Evolutionary conservation across 1,140 invertebrate species (phyloP).

Genomic region (Eriosoma lanigerum): DNA sequence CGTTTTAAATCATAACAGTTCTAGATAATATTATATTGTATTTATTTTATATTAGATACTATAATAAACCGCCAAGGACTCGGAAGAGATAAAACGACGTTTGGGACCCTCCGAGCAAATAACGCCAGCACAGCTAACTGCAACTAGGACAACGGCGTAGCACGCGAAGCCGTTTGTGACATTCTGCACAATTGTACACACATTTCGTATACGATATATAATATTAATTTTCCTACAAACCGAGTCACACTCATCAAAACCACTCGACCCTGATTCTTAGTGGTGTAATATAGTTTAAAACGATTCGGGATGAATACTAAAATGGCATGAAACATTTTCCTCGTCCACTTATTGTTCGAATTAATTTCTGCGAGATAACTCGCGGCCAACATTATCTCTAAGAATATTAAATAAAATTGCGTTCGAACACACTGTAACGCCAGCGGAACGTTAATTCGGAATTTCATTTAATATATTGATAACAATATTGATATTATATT

Average conservation of each 20-base stretch:
- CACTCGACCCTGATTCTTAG: neutral
- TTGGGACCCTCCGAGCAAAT: no score
- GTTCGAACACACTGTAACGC: neutral
- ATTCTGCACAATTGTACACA: neutral
- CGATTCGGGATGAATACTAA: constrained; percentile 30
- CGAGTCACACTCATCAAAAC: neutral
- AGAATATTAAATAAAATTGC: neutral
- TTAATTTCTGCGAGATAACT: constrained; percentile 11
- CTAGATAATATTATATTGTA: no score
- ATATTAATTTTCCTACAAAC: neutral
- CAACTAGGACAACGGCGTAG: neutral
- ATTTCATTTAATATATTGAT: no score
- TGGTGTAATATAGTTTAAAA: neutral
- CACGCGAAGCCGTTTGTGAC: neutral
- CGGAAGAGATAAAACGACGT: no score
- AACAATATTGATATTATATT: no score
- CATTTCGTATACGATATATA: neutral
- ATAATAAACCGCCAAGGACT: no score
- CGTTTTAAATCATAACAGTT: no score
- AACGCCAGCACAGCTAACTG: no score
- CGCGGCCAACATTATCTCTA: neutral
- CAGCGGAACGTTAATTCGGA: no score
- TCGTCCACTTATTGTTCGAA: neutral
- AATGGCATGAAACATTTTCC: neutral
- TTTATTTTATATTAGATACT: no score